Percentiles rank a stretch among this genome's conserved stretches.
Evolutionary conservation across 2,113 vertebrate genomes (phyloP).

Genomic region (Ranitomeya variabilis): DNA sequence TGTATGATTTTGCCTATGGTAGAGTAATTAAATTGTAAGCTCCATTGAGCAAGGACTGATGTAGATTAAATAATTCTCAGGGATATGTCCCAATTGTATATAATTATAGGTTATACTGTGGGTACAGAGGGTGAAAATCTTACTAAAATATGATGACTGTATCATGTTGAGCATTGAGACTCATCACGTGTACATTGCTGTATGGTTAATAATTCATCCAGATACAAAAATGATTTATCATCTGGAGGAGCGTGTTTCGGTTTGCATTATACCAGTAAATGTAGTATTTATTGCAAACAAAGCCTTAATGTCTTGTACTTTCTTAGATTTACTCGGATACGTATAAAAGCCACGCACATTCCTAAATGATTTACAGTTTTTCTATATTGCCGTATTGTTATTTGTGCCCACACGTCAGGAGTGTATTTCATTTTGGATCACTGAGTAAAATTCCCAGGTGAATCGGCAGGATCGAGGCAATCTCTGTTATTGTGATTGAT

Average conservation of each 20-base stretch:
- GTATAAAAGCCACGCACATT: conserved; percentile 47
- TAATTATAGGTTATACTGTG: not conserved
- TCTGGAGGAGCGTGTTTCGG: not conserved
- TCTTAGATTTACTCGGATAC: conserved; percentile 50
- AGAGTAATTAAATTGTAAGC: not conserved
- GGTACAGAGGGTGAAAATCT: not conserved
- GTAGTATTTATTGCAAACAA: conserved; percentile 49
- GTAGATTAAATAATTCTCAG: not conserved
- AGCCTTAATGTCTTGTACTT: conserved; percentile 40
- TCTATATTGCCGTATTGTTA: conserved; percentile 51
- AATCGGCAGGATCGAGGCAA: conserved; percentile 52
- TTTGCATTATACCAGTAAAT: conserved; percentile 36
- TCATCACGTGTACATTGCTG: not conserved
- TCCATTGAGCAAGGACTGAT: not conserved
- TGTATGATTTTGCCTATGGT: not conserved
- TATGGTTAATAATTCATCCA: conserved; percentile 50
- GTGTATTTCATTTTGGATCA: conserved; percentile 56
- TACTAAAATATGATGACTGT: not conserved
- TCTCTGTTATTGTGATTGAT: conserved; percentile 49
- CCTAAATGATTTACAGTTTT: conserved; percentile 51
- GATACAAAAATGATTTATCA: conserved; percentile 43
- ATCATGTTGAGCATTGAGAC: not conserved
- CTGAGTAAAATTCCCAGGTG: conserved; percentile 53
- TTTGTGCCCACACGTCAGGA: conserved; percentile 49
- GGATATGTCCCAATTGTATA: not conserved